phyloP scores from a whole-genome alignment of 1,140 invertebrate genomes.

The Polyergus mexicanus region DNA sequence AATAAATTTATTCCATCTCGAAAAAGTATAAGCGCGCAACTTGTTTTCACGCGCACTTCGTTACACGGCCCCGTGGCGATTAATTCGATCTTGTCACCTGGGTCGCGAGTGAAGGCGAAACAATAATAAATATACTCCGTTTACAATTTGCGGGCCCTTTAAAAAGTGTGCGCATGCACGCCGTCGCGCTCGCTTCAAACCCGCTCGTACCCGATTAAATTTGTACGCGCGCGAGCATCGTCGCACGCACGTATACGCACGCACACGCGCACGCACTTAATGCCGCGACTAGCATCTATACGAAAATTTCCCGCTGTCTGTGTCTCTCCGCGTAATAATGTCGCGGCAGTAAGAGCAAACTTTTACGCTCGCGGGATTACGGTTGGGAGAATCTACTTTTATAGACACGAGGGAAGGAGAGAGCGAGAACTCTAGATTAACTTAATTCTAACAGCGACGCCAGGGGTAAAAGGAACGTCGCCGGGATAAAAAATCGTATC shows the following conservation, averaged over 20 bases:
- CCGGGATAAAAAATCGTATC: constrained; percentile 35
- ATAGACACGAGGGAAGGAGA: constrained; percentile 30
- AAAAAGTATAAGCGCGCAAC: constrained; percentile 17
- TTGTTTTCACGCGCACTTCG: constrained; percentile 12
- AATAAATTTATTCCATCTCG: constrained; percentile 6
- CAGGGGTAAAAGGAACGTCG: constrained; percentile 50
- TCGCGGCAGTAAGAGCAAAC: constrained; percentile 59
- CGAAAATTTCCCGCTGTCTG: constrained; percentile 37
- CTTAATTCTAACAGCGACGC: constrained; percentile 58
- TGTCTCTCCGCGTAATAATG: constrained; percentile 54
- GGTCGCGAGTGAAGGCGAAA: not conserved
- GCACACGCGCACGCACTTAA: too few species aligned
- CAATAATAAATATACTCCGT: constrained; percentile 47
- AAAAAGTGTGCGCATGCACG: constrained; percentile 5
- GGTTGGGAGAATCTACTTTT: constrained; percentile 56
- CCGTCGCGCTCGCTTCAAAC: constrained; percentile 11
- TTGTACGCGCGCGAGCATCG: constrained; percentile 8
- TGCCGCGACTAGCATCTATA: not conserved
- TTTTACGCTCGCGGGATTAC: constrained; percentile 60
- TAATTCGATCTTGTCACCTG: constrained; percentile 41
- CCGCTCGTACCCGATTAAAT: constrained; percentile 46
- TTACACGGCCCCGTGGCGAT: not conserved
- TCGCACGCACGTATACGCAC: too few species aligned
- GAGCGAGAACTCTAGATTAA: constrained; percentile 45
- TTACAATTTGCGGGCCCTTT: constrained; percentile 42